These are phyloP conservation scores for Pterostichus niger DNA, from an alignment of 2,888 invertebrate genomes.

Conservation along the genomic window DNA sequence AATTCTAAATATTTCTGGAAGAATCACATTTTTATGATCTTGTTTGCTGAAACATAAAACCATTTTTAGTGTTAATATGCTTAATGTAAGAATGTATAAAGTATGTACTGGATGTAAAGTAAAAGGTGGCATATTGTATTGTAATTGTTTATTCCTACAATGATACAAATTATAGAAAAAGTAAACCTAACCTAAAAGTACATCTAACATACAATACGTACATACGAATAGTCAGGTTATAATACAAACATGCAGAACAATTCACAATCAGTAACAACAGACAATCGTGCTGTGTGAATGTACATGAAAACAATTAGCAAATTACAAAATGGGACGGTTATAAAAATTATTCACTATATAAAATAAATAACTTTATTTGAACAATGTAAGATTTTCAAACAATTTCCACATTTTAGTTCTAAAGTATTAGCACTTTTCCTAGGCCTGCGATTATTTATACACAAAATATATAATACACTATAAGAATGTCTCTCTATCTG, in stretches of 20 bases:
- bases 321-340: slow-evolving; percentile 58
- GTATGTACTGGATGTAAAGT: slow-evolving; percentile 28
- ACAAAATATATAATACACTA: slow-evolving; percentile 37
- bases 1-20: too few relatives aligned
- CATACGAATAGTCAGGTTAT: slow-evolving; percentile 53
- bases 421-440: slow-evolving; percentile 65
- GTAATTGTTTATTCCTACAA: slow-evolving; percentile 57
- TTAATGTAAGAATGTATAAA: neutral
- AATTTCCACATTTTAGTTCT: slow-evolving; percentile 46
- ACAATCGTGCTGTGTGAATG: slow-evolving; percentile 45
- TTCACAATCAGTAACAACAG: slow-evolving; percentile 46
- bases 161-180: slow-evolving; percentile 63
- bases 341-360: slow-evolving; percentile 62
- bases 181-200: slow-evolving; percentile 43
- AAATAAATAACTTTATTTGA: slow-evolving; percentile 66
- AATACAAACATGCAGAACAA: slow-evolving; percentile 47
- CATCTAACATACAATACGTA: slow-evolving; percentile 36
- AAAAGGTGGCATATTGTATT: slow-evolving; percentile 23
- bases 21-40: too few relatives aligned
- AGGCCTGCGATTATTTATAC: slow-evolving; percentile 62
- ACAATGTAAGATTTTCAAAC: slow-evolving; percentile 46
- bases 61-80: too few relatives aligned
- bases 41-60: neutral
- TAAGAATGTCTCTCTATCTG: slow-evolving; percentile 27
- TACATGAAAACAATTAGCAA: slow-evolving; percentile 42